These are phyloP conservation scores for Platalea minor DNA, from an alignment of 2,797 vertebrate genomes.

Conservation along the genomic window DNA sequence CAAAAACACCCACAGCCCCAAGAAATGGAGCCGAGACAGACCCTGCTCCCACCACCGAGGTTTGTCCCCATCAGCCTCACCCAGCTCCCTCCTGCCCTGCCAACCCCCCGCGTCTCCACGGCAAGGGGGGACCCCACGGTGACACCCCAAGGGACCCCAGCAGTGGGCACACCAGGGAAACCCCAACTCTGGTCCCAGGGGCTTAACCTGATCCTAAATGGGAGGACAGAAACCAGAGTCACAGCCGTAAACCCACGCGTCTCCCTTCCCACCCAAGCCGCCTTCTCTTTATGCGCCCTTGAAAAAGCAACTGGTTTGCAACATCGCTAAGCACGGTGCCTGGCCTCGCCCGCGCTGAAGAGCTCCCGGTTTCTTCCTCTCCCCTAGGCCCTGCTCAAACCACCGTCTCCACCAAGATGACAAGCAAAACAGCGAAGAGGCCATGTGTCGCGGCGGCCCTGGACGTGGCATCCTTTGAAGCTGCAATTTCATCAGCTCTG, in stretches of 20 bases:
- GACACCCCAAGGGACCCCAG: background rate
- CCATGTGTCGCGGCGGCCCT: rapidly evolving
- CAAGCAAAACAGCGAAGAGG: background rate
- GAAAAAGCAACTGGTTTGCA: background rate
- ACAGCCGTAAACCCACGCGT: rapidly evolving
- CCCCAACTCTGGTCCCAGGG: background rate
- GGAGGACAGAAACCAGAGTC: background rate
- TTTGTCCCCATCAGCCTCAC: background rate
- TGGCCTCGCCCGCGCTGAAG: rapidly evolving
- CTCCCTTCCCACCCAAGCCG: background rate
- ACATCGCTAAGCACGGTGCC: rapidly evolving
- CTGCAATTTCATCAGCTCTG: background rate
- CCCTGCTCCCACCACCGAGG: background rate
- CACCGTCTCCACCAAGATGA: background rate
- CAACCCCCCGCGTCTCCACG: rapidly evolving
- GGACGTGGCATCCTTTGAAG: background rate
- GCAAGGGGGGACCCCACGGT: rapidly evolving
- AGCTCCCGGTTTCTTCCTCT: background rate
- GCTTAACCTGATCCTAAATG: background rate
- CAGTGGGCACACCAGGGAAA: rapidly evolving
- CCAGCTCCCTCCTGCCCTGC: background rate
- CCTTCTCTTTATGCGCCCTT: rapidly evolving
- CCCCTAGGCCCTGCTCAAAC: background rate
- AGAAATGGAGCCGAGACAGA: rapidly evolving
- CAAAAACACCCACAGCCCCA: background rate